Base-by-base conservation (phyloP, 2,113 vertebrate species). In the Helogale parvula region DNA sequence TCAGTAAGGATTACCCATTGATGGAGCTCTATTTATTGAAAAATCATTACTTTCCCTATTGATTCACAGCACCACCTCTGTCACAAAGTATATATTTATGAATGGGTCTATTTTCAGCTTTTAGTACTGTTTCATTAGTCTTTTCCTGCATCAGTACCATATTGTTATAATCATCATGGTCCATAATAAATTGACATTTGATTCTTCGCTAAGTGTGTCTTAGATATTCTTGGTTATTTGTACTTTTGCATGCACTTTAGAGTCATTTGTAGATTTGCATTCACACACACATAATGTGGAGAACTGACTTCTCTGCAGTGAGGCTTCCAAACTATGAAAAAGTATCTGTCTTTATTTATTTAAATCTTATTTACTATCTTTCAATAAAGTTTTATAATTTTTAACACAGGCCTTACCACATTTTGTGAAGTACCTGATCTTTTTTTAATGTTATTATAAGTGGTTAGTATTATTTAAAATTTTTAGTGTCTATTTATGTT, bases 301-400 rank as follows among this genome's bases (percentile, higher is more conserved):
- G 17, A 93, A 84, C 9, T 65, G 47, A 84, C 45, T 79, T 47
- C 41, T 93, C 16, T 83, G 47, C 86, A 69, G 74, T 50, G 68
- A 90, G 41, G 41, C 74, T 90, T 95, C 25, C 23, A 94, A 81
- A 82, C 38, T 84, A 54, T 68, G 33, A 93, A 47, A 88, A 82
- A 79, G 11, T 71, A 9, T 35, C 16, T 90, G 4, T 94, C 87
- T 95, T 96, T 63, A 84, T 68, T 87, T 83, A 79, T 65, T 93
- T 77, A 94, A 97, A 77, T 85, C 68, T 87, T 94, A 83, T 74
- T 90, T 94, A 63, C 63, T 94, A 25, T 71, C 15, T 96, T 96
- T 94, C 23, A 52, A 35, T 72, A 90, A 94, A 76, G 2, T 82
- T 96, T 93, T 89, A 41, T 86, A 86, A 96, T 91, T 96, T 97